phyloP scores from a whole-genome alignment of 2,888 invertebrate genomes.

The Lasioglossum malachurum region DNA sequence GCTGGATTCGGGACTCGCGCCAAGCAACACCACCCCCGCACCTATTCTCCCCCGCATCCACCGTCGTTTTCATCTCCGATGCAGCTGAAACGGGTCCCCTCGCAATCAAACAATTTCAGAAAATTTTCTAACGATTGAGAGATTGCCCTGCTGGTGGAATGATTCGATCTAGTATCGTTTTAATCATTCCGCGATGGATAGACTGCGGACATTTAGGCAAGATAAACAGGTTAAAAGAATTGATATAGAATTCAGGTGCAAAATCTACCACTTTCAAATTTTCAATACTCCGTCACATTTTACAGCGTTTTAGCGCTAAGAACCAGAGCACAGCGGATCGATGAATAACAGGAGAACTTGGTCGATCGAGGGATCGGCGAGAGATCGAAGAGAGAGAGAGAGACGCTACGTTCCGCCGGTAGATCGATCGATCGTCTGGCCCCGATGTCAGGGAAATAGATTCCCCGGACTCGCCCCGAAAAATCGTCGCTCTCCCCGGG shows the following conservation, averaged over 20 bases:
- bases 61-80: conserved; percentile 42
- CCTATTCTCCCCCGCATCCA: conserved; percentile 37
- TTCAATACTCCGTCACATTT: background rate
- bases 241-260: background rate
- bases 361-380: conserved; percentile 34
- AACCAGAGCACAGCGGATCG: background rate
- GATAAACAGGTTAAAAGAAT: too few species aligned
- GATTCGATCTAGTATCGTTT: too few species aligned
- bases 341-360: background rate
- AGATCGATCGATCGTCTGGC: conserved; percentile 30
- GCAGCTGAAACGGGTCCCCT: conserved; percentile 21
- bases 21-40: conserved; percentile 36
- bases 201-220: too few species aligned
- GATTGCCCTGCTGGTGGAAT: too few species aligned
- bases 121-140: background rate
- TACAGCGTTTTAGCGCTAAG: background rate
- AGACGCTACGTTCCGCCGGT: background rate
- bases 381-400: too few species aligned
- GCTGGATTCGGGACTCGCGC: conserved; percentile 65
- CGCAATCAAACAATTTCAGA: background rate
- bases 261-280: background rate
- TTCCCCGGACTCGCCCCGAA: conserved; percentile 52
- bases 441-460: conserved; percentile 37
- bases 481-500: conserved; percentile 61
- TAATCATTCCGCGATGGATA: too few species aligned